These are phyloP conservation scores for Epizoanthus scotinus DNA, from an alignment of 92 coral and sea anemone genomes.

Conservation along the genomic window DNA sequence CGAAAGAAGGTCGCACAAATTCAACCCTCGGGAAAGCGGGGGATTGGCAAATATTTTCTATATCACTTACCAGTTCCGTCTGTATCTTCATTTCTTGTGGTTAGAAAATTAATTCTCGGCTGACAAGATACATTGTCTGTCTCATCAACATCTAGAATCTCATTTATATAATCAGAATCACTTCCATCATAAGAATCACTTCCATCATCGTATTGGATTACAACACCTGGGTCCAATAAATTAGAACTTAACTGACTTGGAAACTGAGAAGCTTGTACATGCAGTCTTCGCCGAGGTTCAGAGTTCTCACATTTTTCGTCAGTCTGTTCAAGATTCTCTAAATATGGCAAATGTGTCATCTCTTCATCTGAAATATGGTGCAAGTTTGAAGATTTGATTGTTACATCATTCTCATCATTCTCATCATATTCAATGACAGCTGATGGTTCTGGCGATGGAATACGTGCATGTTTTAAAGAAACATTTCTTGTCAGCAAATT, in stretches of 20 bases:
- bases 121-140: constrained; percentile 3
- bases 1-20: too few species aligned
- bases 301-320: background rate
- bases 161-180: constrained; percentile 32
- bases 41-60: background rate
- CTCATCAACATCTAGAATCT: constrained; percentile 37
- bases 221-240: constrained; percentile 40
- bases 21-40: too few species aligned
- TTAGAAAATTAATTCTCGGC: background rate
- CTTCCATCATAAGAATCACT: constrained; percentile 46
- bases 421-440: constrained; percentile 46
- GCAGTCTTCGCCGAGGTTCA: background rate
- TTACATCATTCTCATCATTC: background rate
- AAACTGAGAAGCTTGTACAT: background rate
- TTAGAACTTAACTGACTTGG: background rate
- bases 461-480: constrained; percentile 11
- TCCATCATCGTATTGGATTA: constrained; percentile 55
- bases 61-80: constrained; percentile 18
- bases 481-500: constrained; percentile 17
- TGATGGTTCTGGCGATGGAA: constrained; percentile 33
- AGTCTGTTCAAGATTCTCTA: background rate
- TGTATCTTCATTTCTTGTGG: constrained; percentile 2
- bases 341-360: background rate
- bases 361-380: background rate
- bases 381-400: background rate